Base-by-base conservation (phyloP, 2,888 invertebrate genomes). In the Epinotia nisella region DNA sequence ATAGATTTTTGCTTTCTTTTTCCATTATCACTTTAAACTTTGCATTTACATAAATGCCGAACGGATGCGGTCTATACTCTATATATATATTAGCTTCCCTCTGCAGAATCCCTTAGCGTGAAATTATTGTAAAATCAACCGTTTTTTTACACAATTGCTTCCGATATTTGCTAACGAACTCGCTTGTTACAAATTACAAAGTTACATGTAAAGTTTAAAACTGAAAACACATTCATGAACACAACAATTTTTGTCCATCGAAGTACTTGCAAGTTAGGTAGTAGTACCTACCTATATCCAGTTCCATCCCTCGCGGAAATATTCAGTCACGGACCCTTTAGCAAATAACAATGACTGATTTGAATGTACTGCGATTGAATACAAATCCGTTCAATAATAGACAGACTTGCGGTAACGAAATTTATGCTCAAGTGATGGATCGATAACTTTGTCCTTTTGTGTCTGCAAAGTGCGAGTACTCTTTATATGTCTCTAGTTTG, bases 271-370 rank as follows among this genome's bases (percentile, higher is more conserved):
- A 49, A 49, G 45, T 45, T 15, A 45, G 45, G 15, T 49, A 24
- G 21, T 24, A 24, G 21, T 24, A 24, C 21, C 21, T 24, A 29
- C 51, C 21, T 55, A 64, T 45, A 49, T 51, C 39, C n/a, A n/a
- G 45, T 51, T 68, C 67, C 39, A 21, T 24, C 58, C 60, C 75
- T 70, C 70, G 35, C 65, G 61, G 73, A 77, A 81, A 81, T 76
- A 81, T 77, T 76, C 77, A 71, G 79, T 77, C 71, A 75, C 78
- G 84, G 79, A 80, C 83, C 85, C 82, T 82, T 82, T 82, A 78
- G 80, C 80, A 82, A 82, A 87, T 85, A 87, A 89, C 88, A 89
- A 88, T 88, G 86, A 88, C 88, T 88, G 83, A 89, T 89, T 89
- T 89, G 87, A 89, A 89, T 89, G 87, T 77, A 87, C 88, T 77